phyloP scores from a whole-genome alignment of 2,888 invertebrate species.

The Tineola bisselliella region DNA sequence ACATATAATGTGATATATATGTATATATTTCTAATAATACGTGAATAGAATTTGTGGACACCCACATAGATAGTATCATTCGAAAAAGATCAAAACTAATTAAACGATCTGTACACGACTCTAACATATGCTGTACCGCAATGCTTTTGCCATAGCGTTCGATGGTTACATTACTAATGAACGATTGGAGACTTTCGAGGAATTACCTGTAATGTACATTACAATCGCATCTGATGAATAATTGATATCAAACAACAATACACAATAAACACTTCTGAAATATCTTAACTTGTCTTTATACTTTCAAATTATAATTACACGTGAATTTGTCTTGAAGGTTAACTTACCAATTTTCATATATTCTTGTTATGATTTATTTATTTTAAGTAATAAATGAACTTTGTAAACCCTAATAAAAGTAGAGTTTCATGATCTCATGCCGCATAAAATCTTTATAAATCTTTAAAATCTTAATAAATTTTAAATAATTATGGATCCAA shows the following conservation, averaged over 20 bases:
- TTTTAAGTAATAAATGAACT: too few relatives aligned
- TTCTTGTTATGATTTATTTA: too few relatives aligned
- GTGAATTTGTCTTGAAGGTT: background rate
- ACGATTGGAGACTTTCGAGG: constrained; percentile 60
- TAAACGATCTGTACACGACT: constrained; percentile 63
- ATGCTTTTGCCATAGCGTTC: constrained; percentile 65
- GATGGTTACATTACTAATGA: constrained; percentile 63
- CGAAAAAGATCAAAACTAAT: constrained; percentile 61
- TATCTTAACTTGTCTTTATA: background rate
- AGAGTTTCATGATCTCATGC: too few relatives aligned
- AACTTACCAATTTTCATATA: too few relatives aligned
- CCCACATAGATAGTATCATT: constrained; percentile 56
- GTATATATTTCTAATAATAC: background rate
- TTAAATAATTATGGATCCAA: too few relatives aligned
- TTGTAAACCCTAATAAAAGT: too few relatives aligned
- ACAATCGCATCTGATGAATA: constrained; percentile 54
- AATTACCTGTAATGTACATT: constrained; percentile 60
- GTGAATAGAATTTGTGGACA: constrained; percentile 41
- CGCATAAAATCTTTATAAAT: too few relatives aligned
- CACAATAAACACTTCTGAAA: background rate
- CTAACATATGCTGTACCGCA: constrained; percentile 5
- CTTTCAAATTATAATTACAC: background rate
- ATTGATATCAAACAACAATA: constrained; percentile 37
- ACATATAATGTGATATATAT: constrained; percentile 1
- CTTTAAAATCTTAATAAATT: too few relatives aligned